These are phyloP conservation scores for Varanus komodoensis DNA, from an alignment of 2,113 vertebrate species.

Conservation along the genomic window DNA sequence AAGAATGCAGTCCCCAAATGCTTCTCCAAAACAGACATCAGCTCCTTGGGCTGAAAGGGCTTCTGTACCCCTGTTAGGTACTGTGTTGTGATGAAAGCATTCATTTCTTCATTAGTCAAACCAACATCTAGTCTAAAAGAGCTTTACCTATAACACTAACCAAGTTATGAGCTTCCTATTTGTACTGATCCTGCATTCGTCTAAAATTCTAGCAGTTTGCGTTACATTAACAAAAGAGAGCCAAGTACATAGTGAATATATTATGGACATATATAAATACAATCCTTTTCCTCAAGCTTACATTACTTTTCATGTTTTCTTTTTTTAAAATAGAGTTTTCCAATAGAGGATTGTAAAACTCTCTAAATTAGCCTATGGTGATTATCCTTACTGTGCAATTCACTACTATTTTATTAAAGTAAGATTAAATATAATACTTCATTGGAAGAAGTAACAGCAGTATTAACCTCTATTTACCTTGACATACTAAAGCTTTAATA, in stretches of 20 bases:
- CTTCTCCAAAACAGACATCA: too few species aligned
- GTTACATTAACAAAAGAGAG: conserved; percentile 6
- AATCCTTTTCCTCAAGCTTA: conserved; percentile 10
- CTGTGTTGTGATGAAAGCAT: neutral
- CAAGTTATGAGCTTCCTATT: rapidly evolving
- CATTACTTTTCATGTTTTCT: conserved; percentile 59
- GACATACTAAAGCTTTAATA: conserved; percentile 84
- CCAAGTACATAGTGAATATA: conserved; percentile 7
- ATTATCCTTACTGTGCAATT: conserved; percentile 79
- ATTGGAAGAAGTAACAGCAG: conserved; percentile 74
- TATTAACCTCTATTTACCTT: conserved; percentile 86
- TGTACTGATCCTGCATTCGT: neutral
- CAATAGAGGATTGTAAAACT: conserved; percentile 72
- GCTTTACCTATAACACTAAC: neutral
- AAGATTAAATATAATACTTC: conserved; percentile 84
- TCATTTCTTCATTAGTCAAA: neutral
- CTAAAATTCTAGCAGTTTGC: neutral
- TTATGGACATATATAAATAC: conserved; percentile 5
- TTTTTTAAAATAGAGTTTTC: conserved; percentile 66
- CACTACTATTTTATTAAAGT: conserved; percentile 81
- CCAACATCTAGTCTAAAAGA: neutral
- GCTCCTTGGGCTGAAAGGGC: too few species aligned
- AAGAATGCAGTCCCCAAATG: too few species aligned
- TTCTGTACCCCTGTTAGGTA: neutral
- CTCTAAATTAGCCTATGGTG: conserved; percentile 76